Conservation (phyloP, 2,113 vertebrate genomes). For the Xyrauchen texanus region DNA sequence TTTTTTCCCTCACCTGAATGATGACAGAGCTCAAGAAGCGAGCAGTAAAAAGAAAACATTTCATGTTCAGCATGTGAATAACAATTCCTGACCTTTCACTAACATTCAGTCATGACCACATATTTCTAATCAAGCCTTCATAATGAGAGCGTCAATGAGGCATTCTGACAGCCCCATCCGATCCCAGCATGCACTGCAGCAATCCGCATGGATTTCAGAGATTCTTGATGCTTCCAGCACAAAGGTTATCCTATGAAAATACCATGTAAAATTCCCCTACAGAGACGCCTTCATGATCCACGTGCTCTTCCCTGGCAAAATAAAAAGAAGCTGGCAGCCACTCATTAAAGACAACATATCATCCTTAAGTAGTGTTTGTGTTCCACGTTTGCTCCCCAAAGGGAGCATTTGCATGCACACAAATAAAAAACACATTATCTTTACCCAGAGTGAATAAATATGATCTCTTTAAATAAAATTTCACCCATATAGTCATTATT, state of each 20-base stretch:
- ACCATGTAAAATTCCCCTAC: slow-evolving; percentile 20
- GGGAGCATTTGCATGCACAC: neutral
- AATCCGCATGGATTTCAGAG: slow-evolving; percentile 35
- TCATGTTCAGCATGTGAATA: slow-evolving; percentile 72
- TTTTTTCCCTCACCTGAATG: slow-evolving; percentile 4
- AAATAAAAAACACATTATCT: neutral
- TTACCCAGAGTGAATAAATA: no score
- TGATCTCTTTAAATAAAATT: no score
- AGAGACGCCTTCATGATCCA: slow-evolving; percentile 34
- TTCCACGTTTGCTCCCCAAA: neutral
- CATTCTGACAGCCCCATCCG: slow-evolving; percentile 66
- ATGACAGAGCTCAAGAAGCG: slow-evolving; percentile 17
- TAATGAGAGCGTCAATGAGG: slow-evolving; percentile 72
- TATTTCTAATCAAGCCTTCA: slow-evolving; percentile 73
- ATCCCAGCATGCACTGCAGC: slow-evolving; percentile 63
- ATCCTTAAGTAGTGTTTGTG: neutral
- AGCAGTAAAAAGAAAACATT: slow-evolving; percentile 61
- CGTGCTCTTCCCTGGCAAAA: slow-evolving; percentile 8
- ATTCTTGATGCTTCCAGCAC: slow-evolving; percentile 15
- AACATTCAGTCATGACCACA: slow-evolving; percentile 75
- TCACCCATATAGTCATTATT: no score
- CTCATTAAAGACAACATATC: slow-evolving; percentile 25
- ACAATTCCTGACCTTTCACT: slow-evolving; percentile 75
- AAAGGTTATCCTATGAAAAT: slow-evolving; percentile 44
- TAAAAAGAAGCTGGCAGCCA: slow-evolving; percentile 5